Percentiles rank a stretch among this genome's conserved stretches.
phyloP scores from a whole-genome alignment of 2,797 vertebrate species.

The Pachyuromys duprasi region DNA sequence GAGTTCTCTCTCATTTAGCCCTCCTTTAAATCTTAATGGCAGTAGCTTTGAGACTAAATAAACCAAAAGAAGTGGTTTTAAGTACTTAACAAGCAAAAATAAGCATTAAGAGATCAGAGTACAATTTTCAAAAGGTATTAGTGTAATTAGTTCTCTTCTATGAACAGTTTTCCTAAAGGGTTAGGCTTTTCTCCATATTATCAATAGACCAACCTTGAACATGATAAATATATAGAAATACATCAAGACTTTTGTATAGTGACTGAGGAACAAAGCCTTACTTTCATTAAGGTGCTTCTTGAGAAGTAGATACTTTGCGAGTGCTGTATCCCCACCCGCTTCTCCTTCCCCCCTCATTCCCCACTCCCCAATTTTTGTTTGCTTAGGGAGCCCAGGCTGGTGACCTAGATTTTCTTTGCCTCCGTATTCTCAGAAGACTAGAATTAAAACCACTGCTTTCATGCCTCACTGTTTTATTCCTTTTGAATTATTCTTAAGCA shows the following conservation, averaged over 20 bases:
- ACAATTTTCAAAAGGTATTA: conserved; percentile 1
- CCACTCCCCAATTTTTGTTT: not conserved
- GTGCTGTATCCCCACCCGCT: not conserved
- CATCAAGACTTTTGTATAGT: not conserved
- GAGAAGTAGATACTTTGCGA: not conserved
- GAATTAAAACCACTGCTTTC: not conserved
- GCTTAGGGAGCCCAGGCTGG: not conserved
- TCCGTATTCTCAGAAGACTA: not conserved
- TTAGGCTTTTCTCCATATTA: conserved; percentile 26
- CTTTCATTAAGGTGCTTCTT: not conserved
- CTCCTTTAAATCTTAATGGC: not conserved
- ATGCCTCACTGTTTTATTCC: not conserved
- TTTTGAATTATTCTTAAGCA: not conserved
- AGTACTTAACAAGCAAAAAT: conserved; percentile 37
- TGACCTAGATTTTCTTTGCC: not conserved
- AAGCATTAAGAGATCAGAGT: conserved; percentile 22
- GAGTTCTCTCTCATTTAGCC: not conserved
- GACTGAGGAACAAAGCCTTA: not conserved
- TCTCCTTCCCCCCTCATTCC: not conserved
- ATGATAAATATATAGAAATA: not conserved
- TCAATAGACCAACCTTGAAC: not conserved
- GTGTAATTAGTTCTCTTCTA: conserved; percentile 11
- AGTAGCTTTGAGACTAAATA: conserved; percentile 45
- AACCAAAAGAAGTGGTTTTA: conserved; percentile 27
- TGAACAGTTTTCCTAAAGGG: conserved; percentile 13